Evolutionary conservation across 2,888 invertebrate genomes (phyloP).

Genomic region (Eupithecia subfuscata): DNA sequence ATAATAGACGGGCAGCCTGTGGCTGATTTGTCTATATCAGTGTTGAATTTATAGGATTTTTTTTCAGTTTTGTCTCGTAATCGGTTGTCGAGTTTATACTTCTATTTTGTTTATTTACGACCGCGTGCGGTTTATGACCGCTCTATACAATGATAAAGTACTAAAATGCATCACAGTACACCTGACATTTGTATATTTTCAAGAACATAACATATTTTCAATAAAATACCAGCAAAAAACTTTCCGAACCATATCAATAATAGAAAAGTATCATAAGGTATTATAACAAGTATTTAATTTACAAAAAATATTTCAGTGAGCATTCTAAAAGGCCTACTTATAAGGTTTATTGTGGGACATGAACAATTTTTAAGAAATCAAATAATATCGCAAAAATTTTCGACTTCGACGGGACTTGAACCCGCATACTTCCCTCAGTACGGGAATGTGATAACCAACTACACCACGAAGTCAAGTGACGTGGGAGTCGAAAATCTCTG

Average conservation of each 20-base stretch:
- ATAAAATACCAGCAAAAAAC: neutral
- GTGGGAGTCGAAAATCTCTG: too few species aligned
- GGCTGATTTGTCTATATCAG: neutral
- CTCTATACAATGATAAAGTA: neutral
- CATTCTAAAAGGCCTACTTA: neutral
- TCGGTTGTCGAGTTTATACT: neutral
- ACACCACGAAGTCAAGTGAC: too few species aligned
- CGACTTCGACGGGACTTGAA: too few species aligned
- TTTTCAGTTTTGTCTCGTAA: too few species aligned
- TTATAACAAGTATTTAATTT: neutral
- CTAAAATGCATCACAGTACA: neutral
- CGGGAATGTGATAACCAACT: too few species aligned
- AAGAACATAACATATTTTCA: neutral
- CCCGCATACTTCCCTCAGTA: too few species aligned
- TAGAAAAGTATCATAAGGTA: neutral
- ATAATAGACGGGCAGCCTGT: neutral
- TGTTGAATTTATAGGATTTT: neutral
- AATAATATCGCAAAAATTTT: too few species aligned
- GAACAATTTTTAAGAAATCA: conserved; percentile 3
- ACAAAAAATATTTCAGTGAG: conserved; percentile 1
- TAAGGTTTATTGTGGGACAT: neutral
- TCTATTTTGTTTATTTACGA: neutral
- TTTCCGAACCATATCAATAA: neutral
- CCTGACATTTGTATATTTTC: neutral
- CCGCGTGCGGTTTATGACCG: too few species aligned